phyloP scores from a whole-genome alignment of 2,888 invertebrate genomes.

The Schizotus pectinicornis region DNA sequence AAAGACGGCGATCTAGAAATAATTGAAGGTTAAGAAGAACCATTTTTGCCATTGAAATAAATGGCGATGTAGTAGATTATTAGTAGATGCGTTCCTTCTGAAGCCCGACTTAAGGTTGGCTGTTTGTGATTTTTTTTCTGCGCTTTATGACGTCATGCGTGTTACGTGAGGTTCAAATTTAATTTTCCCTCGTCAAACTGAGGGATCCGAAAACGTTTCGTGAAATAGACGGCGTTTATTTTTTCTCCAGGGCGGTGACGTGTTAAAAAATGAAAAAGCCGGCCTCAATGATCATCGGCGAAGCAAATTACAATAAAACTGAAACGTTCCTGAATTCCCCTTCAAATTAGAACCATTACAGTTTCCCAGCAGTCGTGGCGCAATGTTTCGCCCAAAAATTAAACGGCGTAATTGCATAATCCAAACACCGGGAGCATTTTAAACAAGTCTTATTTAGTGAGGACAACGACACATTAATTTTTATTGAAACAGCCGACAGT shows the following conservation, averaged over 20 bases:
- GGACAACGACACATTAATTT: slow-evolving; percentile 26
- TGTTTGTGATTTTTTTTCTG: too few relatives aligned
- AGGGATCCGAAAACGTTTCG: too few relatives aligned
- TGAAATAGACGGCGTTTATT: too few relatives aligned
- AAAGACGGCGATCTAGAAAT: too few relatives aligned
- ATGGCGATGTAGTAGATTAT: too few relatives aligned
- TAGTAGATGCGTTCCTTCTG: too few relatives aligned
- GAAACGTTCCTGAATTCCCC: slow-evolving; percentile 17
- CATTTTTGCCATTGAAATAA: too few relatives aligned
- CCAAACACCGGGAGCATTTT: slow-evolving; percentile 23
- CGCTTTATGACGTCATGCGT: too few relatives aligned
- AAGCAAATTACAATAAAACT: slow-evolving; percentile 23
- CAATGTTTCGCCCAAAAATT: slow-evolving; percentile 24
- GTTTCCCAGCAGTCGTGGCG: slow-evolving; percentile 16
- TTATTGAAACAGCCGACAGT: slow-evolving; percentile 15
- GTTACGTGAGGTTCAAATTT: too few relatives aligned
- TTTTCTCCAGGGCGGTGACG: not conserved
- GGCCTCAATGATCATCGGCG: slow-evolving; percentile 14
- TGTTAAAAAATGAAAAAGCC: slow-evolving; percentile 10
- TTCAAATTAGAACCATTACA: slow-evolving; percentile 21
- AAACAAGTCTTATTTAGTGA: slow-evolving; percentile 24
- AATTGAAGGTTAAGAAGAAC: too few relatives aligned
- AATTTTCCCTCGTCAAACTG: too few relatives aligned
- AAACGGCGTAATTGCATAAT: slow-evolving; percentile 21
- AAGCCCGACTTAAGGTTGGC: too few relatives aligned